Conservation (phyloP, 2,888 invertebrate species). For the Physocephala rufipes region DNA sequence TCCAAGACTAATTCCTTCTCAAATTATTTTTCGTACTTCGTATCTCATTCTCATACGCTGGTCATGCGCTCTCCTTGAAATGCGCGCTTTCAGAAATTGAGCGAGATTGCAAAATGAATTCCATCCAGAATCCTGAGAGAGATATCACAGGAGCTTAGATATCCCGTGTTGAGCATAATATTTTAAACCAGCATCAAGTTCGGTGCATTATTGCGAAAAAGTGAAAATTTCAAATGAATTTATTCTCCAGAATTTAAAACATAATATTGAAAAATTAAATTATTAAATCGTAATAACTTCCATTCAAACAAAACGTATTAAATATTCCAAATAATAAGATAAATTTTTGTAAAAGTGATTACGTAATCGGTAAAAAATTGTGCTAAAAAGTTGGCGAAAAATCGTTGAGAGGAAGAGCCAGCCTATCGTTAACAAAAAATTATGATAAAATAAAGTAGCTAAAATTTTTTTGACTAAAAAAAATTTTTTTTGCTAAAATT, state of each 20-base stretch:
- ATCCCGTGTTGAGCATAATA: slow-evolving; percentile 5
- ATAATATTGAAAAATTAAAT: slow-evolving; percentile 1
- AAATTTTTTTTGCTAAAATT: too few relatives aligned
- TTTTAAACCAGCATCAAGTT: slow-evolving; percentile 56
- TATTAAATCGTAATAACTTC: neutral
- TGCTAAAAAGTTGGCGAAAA: too few relatives aligned
- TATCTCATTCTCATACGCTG: neutral
- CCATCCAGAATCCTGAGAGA: slow-evolving; percentile 21
- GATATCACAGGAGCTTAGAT: neutral
- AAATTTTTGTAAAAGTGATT: too few relatives aligned
- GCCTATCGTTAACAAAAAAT: too few relatives aligned
- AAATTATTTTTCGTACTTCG: too few relatives aligned
- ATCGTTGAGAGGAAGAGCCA: too few relatives aligned
- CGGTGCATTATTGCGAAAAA: slow-evolving; percentile 24
- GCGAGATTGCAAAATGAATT: slow-evolving; percentile 8
- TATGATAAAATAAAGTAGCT: neutral
- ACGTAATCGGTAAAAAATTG: too few relatives aligned
- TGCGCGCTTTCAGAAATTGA: neutral
- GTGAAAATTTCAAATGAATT: slow-evolving; percentile 26
- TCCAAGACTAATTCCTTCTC: too few relatives aligned
- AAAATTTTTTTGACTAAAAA: neutral
- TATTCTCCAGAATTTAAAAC: slow-evolving; percentile 6
- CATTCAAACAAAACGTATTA: neutral
- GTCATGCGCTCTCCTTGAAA: neutral
- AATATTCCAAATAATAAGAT: neutral